Evolutionary conservation across 1,140 invertebrate genomes (phyloP).

Genomic region (Heterodera schachtii): DNA sequence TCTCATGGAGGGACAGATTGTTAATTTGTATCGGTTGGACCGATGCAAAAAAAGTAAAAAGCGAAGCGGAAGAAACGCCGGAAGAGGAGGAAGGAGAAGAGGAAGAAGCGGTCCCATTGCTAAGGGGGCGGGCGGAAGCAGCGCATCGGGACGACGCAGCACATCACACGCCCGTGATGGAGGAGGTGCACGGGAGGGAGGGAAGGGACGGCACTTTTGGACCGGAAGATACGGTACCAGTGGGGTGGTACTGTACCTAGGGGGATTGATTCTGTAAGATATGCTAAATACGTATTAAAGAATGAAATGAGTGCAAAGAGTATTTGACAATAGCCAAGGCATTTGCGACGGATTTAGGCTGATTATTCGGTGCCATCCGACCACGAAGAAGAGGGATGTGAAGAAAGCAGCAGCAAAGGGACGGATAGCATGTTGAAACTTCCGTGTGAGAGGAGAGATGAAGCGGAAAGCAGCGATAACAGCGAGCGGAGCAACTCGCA

Average conservation of each 20-base stretch:
- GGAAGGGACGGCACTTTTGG: background rate
- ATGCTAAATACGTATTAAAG: no score
- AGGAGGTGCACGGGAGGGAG: background rate
- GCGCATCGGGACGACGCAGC: background rate
- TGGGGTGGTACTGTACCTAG: no score
- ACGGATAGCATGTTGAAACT: background rate
- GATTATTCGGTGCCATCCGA: conserved; percentile 27
- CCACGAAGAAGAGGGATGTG: conserved; percentile 11
- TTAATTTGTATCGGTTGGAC: conserved; percentile 42
- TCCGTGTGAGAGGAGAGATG: no score
- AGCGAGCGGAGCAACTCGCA: background rate
- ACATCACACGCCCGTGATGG: conserved; percentile 4
- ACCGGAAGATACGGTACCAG: no score
- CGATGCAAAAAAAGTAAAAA: conserved; percentile 30
- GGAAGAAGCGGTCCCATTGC: background rate
- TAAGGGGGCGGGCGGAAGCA: background rate
- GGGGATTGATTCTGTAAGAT: no score
- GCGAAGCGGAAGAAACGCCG: conserved; percentile 22
- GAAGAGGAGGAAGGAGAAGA: background rate
- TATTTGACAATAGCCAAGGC: no score
- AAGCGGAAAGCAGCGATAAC: conserved; percentile 7
- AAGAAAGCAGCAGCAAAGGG: background rate
- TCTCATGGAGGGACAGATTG: conserved; percentile 35
- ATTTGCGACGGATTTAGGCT: background rate
- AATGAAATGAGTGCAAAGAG: no score